phyloP scores from a whole-genome alignment of 2,113 vertebrate species.

The Serilophus lunatus region DNA sequence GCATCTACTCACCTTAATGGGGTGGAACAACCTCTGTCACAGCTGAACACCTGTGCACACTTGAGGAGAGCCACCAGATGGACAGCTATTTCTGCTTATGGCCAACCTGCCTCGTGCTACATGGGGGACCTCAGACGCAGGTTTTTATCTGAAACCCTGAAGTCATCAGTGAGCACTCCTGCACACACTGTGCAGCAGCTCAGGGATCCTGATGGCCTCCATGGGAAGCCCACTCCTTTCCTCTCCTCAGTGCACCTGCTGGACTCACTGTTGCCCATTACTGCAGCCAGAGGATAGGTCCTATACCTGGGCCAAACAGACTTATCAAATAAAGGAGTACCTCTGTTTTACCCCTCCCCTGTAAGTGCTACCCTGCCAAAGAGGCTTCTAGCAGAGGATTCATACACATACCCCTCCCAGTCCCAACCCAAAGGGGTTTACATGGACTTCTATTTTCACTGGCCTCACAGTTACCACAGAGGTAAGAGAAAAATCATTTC shows the following conservation, averaged over 20 bases:
- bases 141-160: not conserved
- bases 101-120: fast-evolving
- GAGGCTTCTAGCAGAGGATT: not conserved
- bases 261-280: not conserved
- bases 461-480: not conserved
- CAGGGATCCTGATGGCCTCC: fast-evolving
- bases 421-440: not conserved
- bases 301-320: not conserved
- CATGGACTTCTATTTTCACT: not conserved
- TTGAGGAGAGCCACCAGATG: not conserved
- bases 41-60: fast-evolving
- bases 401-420: too few species aligned
- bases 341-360: not conserved
- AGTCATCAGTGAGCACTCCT: not conserved
- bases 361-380: not conserved
- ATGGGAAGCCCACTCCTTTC: not conserved
- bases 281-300: not conserved
- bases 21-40: not conserved
- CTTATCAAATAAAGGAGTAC: not conserved
- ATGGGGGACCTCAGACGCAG: fast-evolving
- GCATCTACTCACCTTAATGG: not conserved
- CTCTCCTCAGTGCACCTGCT: not conserved
- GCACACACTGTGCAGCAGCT: fast-evolving
- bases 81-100: not conserved
- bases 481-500: not conserved